Conservation (phyloP, 1,140 invertebrate genomes). For the Pseudobourletiella spinata region DNA sequence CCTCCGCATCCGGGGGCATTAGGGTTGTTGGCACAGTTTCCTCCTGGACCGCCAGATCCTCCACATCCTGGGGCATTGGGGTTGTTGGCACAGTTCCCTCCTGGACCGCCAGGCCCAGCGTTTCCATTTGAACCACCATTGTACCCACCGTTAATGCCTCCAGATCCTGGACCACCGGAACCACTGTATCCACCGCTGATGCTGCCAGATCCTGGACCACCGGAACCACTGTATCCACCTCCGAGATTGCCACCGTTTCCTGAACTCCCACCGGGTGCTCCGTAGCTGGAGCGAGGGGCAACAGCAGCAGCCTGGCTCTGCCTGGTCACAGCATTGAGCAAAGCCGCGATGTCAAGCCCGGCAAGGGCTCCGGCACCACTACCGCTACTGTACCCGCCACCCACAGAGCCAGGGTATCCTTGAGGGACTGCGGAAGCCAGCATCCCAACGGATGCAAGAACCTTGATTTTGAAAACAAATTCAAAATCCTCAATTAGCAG, state of each 20-base stretch:
- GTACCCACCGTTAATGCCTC: background rate
- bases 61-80: background rate
- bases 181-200: too few species aligned
- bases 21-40: background rate
- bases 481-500: background rate
- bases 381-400: slow-evolving; percentile 32
- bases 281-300: slow-evolving; percentile 52
- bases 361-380: slow-evolving; percentile 31
- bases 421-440: slow-evolving; percentile 8
- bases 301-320: slow-evolving; percentile 37
- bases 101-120: background rate
- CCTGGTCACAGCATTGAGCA: slow-evolving; percentile 36
- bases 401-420: slow-evolving; percentile 5
- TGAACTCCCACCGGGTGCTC: slow-evolving; percentile 45
- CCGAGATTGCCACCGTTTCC: background rate
- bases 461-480: too few species aligned
- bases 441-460: slow-evolving; percentile 10
- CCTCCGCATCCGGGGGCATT: slow-evolving; percentile 43
- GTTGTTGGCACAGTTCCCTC: background rate
- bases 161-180: background rate
- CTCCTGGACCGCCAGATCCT: background rate
- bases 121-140: background rate
- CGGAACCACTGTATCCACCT: background rate
- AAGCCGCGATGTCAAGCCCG: slow-evolving; percentile 22
- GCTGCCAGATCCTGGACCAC: background rate